Base-by-base conservation (phyloP, 2,797 vertebrate genomes). In the Varecia variegata region DNA sequence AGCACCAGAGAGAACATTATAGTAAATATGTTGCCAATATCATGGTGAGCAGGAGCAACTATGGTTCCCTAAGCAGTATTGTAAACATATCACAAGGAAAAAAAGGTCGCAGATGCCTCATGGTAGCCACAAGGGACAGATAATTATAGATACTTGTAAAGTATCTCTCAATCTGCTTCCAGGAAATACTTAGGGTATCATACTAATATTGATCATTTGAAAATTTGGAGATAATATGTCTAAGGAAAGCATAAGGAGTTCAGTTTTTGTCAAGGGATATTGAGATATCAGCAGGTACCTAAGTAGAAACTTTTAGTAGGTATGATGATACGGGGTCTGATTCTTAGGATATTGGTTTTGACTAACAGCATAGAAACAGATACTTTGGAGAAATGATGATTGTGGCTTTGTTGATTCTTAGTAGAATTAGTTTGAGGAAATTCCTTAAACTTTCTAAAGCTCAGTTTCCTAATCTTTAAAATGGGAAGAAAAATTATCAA, bases 281-380 rank as follows among this genome's bases (percentile, higher is more conserved):
- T 70, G 65, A 80, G 4, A 17, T 81, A 92, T 70, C 2, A 91
- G 8, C 43, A 90, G 32, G 35, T 76, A 70, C 30, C 58, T 88
- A n/a, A 35, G 25, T 52, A 1, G 54, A 80, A 35, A 79, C 7
- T 15, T 83, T 45, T 21, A 56, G 15, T 62, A 70, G 1, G 7
- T 7, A 38, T 40, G 32, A 79, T 30, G 4, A 27, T 71, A 90
- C 30, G 20, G n/a, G 3, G 10, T 52, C 13, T 76, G 43, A 68
- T 32, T 87, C 74, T 82, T 86, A 82, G 73, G 43, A 87, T 71
- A 67, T 4, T 58, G 3, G 7, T 70, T 92, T 92, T 35, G n/a
- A 17, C 20, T 76, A 52, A 65, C 7, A 50, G 4, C 13, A 68
- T 40, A 83, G 20, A 79, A 40, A 52, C 27, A 94, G 45, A 71